Base-by-base conservation (phyloP, 2,113 vertebrate species). In the Opisthocomus hoazin region DNA sequence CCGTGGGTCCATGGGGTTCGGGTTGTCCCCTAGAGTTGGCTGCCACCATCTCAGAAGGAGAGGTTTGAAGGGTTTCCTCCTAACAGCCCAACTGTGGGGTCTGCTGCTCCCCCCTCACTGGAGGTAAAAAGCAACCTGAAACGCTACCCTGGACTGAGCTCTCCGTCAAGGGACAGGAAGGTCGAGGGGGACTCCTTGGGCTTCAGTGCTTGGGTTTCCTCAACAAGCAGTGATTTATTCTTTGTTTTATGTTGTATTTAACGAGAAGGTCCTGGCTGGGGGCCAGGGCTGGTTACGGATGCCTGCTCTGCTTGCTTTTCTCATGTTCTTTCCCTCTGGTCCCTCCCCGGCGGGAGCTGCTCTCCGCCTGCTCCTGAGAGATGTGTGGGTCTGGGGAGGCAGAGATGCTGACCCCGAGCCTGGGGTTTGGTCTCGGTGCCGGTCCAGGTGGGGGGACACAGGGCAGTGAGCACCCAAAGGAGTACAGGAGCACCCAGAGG, bases 381-480 rank as follows among this genome's bases (percentile, higher is more conserved):
- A 15, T 3, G 1, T 0, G 5, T 20, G 29, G 22, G 24, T 68
- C 70, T 71, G 50, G n/a, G 50, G n/a, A 57, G 37, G 29, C 3
- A 7, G 53, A 79, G 61, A 27, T 61, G 79, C 71, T 85, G 70
- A 27, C 1, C 2, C 2, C 0, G 51, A 50, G 39, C 6, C 12
- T 0, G 0, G 37, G 50, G 15, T 27, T 73, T 71, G 70, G 15
- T 39, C 39, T 37, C 3, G 5, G 64, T 75, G 34, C 39, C 0
- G 0, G 46, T 34, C 41, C 36, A 64, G 74, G 0, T 0, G 0
- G 20, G 21, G 54, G 8, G 5, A 78, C 2, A 1, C n/a, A 51
- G 45, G 70, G 51, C 20, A 41, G 12, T 12, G 50, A 70, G 54
- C 50, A 81, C 30, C 74, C 51, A 32, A 24, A 41, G 50, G 30